Conservation (phyloP, 2,797 vertebrate genomes). For the Threskiornis aethiopicus region DNA sequence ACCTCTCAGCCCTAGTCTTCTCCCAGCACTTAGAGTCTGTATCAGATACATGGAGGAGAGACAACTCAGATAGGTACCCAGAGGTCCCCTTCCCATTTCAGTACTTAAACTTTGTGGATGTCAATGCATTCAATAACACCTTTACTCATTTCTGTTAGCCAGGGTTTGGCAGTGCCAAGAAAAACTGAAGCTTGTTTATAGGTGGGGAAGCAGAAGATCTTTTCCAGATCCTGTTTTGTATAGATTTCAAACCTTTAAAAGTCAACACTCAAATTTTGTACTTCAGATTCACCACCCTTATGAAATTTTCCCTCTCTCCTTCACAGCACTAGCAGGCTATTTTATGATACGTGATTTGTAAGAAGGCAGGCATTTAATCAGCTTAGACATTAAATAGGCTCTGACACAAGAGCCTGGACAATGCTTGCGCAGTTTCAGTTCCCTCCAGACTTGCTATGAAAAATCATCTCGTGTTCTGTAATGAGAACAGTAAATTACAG, state of each 20-base stretch:
- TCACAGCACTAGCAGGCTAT: background rate
- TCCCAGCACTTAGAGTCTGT: background rate
- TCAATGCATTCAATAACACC: background rate
- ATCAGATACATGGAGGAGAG: background rate
- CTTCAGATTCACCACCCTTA: background rate
- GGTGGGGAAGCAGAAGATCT: background rate
- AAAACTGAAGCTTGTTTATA: background rate
- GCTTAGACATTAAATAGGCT: constrained; percentile 7
- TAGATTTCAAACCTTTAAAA: background rate
- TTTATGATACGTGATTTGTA: background rate
- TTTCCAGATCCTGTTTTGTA: background rate
- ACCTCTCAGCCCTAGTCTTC: background rate
- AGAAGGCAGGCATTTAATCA: constrained; percentile 20
- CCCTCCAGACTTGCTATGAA: background rate
- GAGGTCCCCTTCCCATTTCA: background rate
- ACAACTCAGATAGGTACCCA: background rate
- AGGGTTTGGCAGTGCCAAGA: background rate
- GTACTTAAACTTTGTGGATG: background rate
- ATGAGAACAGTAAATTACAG: constrained; percentile 52
- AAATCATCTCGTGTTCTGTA: background rate
- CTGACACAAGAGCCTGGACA: constrained; percentile 14
- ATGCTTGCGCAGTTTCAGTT: background rate
- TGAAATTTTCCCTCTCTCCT: background rate
- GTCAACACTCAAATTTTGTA: background rate
- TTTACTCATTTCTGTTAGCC: background rate